Base-by-base conservation (phyloP, 37 sponge, comb jelly and placozoan species). In the Chondrosia reniformis region DNA sequence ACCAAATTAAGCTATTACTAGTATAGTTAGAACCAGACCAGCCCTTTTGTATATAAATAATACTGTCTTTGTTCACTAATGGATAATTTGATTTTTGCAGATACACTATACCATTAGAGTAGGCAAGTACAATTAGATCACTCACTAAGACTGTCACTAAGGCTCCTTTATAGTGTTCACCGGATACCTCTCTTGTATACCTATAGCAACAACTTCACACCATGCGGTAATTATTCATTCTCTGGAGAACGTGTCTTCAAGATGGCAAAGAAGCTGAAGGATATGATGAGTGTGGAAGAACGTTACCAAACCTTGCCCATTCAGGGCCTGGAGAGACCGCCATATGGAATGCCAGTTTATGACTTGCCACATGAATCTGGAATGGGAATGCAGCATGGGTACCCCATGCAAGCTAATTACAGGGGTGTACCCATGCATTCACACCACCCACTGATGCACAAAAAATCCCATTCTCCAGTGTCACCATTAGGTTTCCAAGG, bases 251-350 rank as follows among this genome's bases (percentile, higher is more conserved):
- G 72, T 43, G 10, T 40, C 41, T n/a, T 69, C 24, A 41, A 69
- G 44, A 17, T 69, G 4, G 72, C 72, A 21, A 69, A 39, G 72
- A 69, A 69, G 43, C 43, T 69, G 9, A 69, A 40, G 43, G 43
- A 37, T 24, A 43, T 39, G n/a, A 69, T 69, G 72, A 39, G 72
- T 24, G 37, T 34, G 22, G 72, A 69, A 25, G 72, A 69, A 39
- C 72, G 72, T 2, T 69, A 69, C 72, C 39, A 39, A 44, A 10
- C 72, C 32, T 25, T 69, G 2, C 72, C 72, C 7, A 17, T 44
- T 2, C 41, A 69, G 1, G 41, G 42, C 3, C 15, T n/a, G 24
- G 0, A 21, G 21, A 39, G 22, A 22, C n/a, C 43, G 9, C 24
- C 72, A 1, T 21, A 4, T 10, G 44, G 72, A 39, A 21, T 40